These are phyloP conservation scores for Megalops cyprinoides DNA, from an alignment of 2,797 vertebrate species.

Conservation along the genomic window DNA sequence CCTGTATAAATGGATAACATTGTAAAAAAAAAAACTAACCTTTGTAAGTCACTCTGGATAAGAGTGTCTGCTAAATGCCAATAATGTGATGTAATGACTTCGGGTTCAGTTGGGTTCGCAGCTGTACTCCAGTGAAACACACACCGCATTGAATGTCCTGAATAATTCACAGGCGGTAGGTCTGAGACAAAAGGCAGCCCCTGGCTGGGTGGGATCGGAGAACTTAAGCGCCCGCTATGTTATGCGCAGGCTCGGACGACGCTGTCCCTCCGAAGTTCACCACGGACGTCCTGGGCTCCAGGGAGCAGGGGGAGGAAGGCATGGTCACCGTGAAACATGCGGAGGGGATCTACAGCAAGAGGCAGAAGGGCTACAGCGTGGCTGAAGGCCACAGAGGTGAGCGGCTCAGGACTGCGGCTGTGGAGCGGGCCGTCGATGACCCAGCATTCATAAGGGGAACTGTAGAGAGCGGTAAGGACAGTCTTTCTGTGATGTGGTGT, in stretches of 20 bases:
- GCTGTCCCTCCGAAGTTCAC: slow-evolving; percentile 71
- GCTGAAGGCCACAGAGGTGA: slow-evolving; percentile 53
- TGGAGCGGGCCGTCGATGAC: slow-evolving; percentile 50
- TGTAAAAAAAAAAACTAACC: too few species aligned
- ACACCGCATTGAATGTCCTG: slow-evolving; percentile 9
- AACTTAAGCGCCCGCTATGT: neutral
- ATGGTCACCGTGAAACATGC: slow-evolving; percentile 57
- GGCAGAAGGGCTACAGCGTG: slow-evolving; percentile 30
- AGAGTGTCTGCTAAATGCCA: too few species aligned
- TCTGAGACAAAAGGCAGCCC: neutral
- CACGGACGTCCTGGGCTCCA: slow-evolving; percentile 56
- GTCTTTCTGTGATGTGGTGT: slow-evolving; percentile 20
- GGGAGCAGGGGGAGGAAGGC: slow-evolving; percentile 53
- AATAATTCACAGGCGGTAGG: slow-evolving; percentile 19
- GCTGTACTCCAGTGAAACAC: slow-evolving; percentile 33
- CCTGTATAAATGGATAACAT: too few species aligned
- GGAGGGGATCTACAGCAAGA: slow-evolving; percentile 75
- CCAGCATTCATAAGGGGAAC: too few species aligned
- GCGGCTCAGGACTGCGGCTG: neutral
- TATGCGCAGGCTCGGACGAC: slow-evolving; percentile 74
- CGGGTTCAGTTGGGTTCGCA: too few species aligned
- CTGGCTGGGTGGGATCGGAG: neutral
- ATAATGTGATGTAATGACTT: too few species aligned
- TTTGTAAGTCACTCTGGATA: too few species aligned
- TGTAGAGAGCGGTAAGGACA: neutral